These are phyloP conservation scores for Gymnopithys bicolor DNA, from an alignment of 2,797 vertebrate species.

Conservation along the genomic window DNA sequence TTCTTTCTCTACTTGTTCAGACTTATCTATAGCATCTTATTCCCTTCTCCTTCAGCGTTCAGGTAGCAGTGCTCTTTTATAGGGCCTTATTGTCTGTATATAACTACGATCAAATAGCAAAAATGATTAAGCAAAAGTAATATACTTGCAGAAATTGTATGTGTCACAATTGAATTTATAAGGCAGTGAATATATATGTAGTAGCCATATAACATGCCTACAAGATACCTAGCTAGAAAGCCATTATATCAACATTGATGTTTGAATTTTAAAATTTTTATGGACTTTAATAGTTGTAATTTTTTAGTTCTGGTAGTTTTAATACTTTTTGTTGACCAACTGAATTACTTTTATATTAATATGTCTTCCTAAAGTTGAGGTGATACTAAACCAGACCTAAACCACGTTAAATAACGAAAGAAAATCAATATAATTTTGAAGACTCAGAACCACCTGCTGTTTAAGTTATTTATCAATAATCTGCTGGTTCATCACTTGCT, in stretches of 20 bases:
- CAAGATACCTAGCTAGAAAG: neutral
- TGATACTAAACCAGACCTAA: conserved; percentile 5
- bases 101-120: neutral
- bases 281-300: neutral
- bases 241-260: neutral
- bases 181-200: neutral
- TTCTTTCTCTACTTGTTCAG: neutral
- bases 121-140: neutral
- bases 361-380: neutral
- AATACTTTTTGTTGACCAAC: neutral
- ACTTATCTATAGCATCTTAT: neutral
- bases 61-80: neutral
- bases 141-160: neutral
- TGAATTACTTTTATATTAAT: neutral
- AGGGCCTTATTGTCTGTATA: neutral
- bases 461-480: conserved; percentile 31
- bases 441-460: neutral
- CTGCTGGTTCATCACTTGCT: conserved; percentile 35
- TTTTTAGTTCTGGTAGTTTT: neutral
- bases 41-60: neutral
- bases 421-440: neutral
- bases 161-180: neutral
- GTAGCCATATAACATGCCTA: neutral
- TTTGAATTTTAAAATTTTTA: neutral
- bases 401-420: conserved; percentile 6